Evolutionary conservation across 2,113 vertebrate species (phyloP).

Genomic region (Pseudonaja textilis): DNA sequence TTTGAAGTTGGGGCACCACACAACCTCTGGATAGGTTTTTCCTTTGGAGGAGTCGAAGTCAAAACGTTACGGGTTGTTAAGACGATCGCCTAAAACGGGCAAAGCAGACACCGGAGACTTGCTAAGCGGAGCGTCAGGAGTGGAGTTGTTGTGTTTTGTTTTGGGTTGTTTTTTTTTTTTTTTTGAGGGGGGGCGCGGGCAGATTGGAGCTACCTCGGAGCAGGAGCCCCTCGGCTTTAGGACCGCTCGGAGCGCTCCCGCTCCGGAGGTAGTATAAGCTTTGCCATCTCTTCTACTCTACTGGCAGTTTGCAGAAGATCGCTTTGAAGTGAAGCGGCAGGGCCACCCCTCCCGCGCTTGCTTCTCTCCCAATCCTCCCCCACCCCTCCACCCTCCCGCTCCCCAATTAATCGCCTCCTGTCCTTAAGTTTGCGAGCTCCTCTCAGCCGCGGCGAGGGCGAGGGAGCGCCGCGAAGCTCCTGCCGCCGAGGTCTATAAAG

Average conservation of each 20-base stretch:
- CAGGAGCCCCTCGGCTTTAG: slow-evolving; percentile 72
- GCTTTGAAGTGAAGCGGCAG: slow-evolving; percentile 67
- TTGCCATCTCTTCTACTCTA: slow-evolving; percentile 70
- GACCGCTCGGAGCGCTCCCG: slow-evolving; percentile 81
- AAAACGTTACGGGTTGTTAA: neutral
- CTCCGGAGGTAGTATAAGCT: slow-evolving; percentile 71
- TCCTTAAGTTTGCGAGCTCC: slow-evolving; percentile 53
- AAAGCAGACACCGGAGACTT: neutral
- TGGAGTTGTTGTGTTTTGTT: neutral
- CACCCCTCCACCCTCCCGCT: neutral
- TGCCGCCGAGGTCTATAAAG: neutral
- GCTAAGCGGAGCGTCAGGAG: neutral
- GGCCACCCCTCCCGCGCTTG: slow-evolving; percentile 44
- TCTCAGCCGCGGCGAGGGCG: slow-evolving; percentile 11
- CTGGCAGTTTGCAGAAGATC: slow-evolving; percentile 71
- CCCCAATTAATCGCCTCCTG: slow-evolving; percentile 27
- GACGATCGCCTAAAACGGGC: neutral
- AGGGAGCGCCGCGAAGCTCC: slow-evolving; percentile 10
- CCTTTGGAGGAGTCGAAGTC: no score
- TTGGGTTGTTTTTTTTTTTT: no score
- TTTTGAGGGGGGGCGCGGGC: neutral
- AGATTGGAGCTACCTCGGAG: slow-evolving; percentile 19
- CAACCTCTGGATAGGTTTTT: neutral
- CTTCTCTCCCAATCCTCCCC: slow-evolving; percentile 13
- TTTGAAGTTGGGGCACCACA: neutral